phyloP scores from a whole-genome alignment of 2,797 vertebrate species.

The Phrynocephalus guinanensis region DNA sequence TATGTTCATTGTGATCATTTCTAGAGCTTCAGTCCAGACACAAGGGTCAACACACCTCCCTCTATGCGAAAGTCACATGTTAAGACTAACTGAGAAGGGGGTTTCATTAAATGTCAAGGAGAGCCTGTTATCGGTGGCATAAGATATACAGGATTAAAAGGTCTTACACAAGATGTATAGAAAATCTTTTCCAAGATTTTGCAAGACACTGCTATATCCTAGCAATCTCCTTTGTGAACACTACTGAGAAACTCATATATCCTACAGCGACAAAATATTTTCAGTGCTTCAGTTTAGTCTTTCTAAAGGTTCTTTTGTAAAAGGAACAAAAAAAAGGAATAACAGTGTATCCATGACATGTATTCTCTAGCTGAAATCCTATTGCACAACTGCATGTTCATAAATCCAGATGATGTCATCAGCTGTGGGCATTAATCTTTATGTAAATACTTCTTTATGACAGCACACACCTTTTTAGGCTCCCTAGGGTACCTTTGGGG shows the following conservation, averaged over 20 bases:
- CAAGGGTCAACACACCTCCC: not conserved
- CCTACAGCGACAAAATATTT: not conserved
- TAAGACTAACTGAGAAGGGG: too few relatives aligned
- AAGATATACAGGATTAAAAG: not conserved
- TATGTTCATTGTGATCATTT: not conserved
- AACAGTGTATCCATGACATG: too few relatives aligned
- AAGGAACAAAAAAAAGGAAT: too few relatives aligned
- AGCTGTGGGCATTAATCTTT: too few relatives aligned
- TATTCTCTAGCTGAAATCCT: too few relatives aligned
- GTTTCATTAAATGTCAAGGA: not conserved
- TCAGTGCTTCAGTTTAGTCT: not conserved
- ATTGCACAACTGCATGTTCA: too few relatives aligned
- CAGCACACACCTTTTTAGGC: too few relatives aligned
- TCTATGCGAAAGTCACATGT: too few relatives aligned
- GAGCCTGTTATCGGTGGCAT: not conserved
- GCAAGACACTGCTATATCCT: not conserved
- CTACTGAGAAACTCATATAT: not conserved
- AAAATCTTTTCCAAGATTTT: not conserved
- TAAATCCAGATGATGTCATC: too few relatives aligned
- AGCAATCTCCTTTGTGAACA: not conserved
- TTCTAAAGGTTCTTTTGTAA: not conserved
- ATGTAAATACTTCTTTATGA: too few relatives aligned
- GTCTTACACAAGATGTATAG: not conserved
- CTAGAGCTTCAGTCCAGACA: not conserved
- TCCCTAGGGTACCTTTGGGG: too few relatives aligned